Evolutionary conservation across 2,888 invertebrate species (phyloP).

Genomic region (Cosmopolites sordidus): DNA sequence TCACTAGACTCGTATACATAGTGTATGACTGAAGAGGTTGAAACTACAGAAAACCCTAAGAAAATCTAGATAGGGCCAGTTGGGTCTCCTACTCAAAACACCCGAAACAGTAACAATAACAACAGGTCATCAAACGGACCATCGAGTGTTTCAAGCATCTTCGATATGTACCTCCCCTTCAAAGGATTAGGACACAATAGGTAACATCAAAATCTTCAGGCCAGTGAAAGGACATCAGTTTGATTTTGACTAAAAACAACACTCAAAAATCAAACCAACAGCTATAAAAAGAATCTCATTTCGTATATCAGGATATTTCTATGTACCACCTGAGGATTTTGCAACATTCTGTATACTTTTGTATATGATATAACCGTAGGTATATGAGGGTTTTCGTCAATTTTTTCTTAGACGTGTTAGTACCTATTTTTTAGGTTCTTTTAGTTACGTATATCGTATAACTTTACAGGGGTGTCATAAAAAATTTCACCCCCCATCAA

Average conservation of each 20-base stretch:
- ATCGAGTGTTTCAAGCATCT: too few relatives aligned
- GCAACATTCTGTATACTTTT: constrained; percentile 51
- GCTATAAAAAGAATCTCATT: not conserved
- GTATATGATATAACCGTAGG: constrained; percentile 38
- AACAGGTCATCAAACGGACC: constrained; percentile 27
- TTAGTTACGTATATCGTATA: constrained; percentile 50
- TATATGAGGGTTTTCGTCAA: constrained; percentile 24
- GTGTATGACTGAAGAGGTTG: constrained; percentile 28
- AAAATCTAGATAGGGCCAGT: constrained; percentile 1
- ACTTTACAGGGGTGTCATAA: constrained; percentile 33
- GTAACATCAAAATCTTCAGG: constrained; percentile 30
- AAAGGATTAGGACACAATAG: constrained; percentile 1
- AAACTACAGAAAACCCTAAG: constrained; percentile 5
- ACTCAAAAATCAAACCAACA: too few relatives aligned
- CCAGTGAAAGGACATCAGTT: constrained; percentile 17
- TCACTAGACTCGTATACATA: constrained; percentile 46
- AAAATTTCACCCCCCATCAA: constrained; percentile 8
- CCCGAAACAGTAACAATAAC: constrained; percentile 32
- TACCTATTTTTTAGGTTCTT: constrained; percentile 41
- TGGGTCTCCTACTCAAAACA: constrained; percentile 16
- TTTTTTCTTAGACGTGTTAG: constrained; percentile 25
- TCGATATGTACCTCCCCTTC: too few relatives aligned
- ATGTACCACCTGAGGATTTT: constrained; percentile 50
- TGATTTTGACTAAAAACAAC: too few relatives aligned
- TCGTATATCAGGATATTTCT: constrained; percentile 30